Evolutionary conservation across 2,797 vertebrate species (phyloP), one percentile per base, ranked within the genome.

Genomic region (Trematomus bernacchii): DNA sequence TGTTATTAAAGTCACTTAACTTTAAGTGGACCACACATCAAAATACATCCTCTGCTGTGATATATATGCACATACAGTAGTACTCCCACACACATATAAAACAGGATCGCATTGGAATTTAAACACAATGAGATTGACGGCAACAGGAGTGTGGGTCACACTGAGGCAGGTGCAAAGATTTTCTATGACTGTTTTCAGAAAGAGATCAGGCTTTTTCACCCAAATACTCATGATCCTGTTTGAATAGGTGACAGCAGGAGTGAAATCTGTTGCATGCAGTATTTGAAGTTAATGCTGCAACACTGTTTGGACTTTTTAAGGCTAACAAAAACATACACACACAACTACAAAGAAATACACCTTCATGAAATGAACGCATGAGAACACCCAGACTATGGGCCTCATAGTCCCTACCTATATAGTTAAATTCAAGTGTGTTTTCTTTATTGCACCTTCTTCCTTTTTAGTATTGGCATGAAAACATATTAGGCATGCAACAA

Each of bases 191-290:
- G n/a, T 27, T 27, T 27, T 51, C 19, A 48, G 53, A 30, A 63
- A 52, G 40, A 51, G 21, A 30, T 14, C 18, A 30, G 19, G n/a
- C 3, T 44, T 43, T 42, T 27, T 48, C 13, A 3, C 18, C 19
- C 43, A 40, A 79, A 65, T 42, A 55, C 8, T 15, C 19, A 52
- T 70, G 53, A 65, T 48, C 51, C 15, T 66, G 58, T 1, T 54
- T 76, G n/a, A 60, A 23, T 63, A 59, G 33, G 60, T 71, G 70
- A 48, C 80, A 55, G 62, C 4, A 61, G 46, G 18, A 74, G 53
- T 65, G 66, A 62, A 66, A 71, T 77, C 9, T 76, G 66, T 18
- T 70, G 19, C 37, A 43, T 71, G 63, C 68, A 62, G 42, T 52
- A 14, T 51, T 14, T 54, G 59, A 64, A 71, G n/a, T 63, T 58